Percentiles rank a stretch among this genome's conserved stretches.
phyloP scores from a whole-genome alignment of 2,888 invertebrate genomes.

The Metallyticus violacea region DNA sequence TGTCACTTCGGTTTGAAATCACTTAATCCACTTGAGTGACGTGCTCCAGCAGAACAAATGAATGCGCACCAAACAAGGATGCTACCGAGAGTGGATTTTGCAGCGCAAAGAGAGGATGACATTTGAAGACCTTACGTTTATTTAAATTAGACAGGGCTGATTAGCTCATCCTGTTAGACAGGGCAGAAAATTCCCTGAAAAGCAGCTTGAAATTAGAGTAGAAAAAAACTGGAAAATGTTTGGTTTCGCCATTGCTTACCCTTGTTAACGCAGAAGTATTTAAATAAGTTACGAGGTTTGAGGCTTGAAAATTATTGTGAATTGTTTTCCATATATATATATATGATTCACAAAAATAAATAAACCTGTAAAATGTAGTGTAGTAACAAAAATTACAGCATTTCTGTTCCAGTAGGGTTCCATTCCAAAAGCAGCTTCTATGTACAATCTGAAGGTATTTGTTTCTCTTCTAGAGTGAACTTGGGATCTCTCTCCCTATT shows the following conservation, averaged over 20 bases:
- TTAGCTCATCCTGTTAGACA: not conserved
- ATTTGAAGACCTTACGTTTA: not conserved
- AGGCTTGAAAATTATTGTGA: not conserved
- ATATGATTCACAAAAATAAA: too few relatives aligned
- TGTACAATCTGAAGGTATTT: too few relatives aligned
- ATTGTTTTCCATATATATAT: too few relatives aligned
- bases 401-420: too few relatives aligned
- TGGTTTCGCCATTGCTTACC: not conserved
- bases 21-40: not conserved
- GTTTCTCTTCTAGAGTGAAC: too few relatives aligned
- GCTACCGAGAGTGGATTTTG: not conserved
- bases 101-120: not conserved
- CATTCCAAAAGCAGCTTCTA: too few relatives aligned
- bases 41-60: not conserved
- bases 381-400: too few relatives aligned
- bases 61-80: not conserved
- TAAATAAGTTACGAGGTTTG: not conserved
- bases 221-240: not conserved
- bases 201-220: too few relatives aligned
- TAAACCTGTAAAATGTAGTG: too few relatives aligned
- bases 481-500: too few relatives aligned
- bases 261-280: not conserved
- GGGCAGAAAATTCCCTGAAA: too few relatives aligned
- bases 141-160: not conserved
- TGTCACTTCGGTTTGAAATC: not conserved